Percentiles rank a stretch among this genome's conserved stretches.
Conservation (phyloP, 2,113 vertebrate genomes). For the Scophthalmus maximus region DNA sequence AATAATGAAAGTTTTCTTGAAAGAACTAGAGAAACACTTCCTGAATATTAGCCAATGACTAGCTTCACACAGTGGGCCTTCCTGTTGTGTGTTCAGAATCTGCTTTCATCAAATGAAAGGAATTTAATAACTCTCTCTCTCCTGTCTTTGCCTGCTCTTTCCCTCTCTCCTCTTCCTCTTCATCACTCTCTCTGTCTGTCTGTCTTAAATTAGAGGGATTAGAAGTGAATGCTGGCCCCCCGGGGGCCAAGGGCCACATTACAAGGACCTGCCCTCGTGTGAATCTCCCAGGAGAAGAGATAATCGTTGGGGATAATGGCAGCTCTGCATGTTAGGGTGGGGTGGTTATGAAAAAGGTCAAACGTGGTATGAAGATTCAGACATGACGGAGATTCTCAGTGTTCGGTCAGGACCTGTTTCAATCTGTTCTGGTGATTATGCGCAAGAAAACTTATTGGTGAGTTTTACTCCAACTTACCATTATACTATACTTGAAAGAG, state of each 20-base stretch:
- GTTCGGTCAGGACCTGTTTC: background rate
- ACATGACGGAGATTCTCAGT: background rate
- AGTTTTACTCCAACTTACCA: too few species aligned
- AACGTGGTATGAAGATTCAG: slow-evolving; percentile 1
- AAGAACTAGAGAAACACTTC: too few species aligned
- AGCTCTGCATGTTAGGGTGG: slow-evolving; percentile 26
- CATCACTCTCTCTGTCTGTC: background rate
- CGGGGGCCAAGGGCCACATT: slow-evolving; percentile 24
- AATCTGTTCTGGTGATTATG: background rate
- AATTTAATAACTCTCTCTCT: slow-evolving; percentile 45
- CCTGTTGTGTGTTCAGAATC: too few species aligned
- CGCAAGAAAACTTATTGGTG: background rate
- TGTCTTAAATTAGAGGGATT: slow-evolving; percentile 30
- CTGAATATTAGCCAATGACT: too few species aligned
- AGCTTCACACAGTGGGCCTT: too few species aligned
- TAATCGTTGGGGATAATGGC: slow-evolving; percentile 29
- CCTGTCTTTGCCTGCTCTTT: slow-evolving; percentile 9
- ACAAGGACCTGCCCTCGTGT: slow-evolving; percentile 27
- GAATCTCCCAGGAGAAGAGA: slow-evolving; percentile 21
- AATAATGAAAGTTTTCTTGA: too few species aligned
- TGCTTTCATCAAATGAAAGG: slow-evolving; percentile 31
- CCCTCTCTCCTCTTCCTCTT: too few species aligned
- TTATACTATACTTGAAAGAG: too few species aligned
- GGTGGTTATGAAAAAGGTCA: slow-evolving; percentile 21
- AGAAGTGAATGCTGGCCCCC: slow-evolving; percentile 24